Conservation (phyloP, 2,797 vertebrate species). For the Numenius phaeopus region DNA sequence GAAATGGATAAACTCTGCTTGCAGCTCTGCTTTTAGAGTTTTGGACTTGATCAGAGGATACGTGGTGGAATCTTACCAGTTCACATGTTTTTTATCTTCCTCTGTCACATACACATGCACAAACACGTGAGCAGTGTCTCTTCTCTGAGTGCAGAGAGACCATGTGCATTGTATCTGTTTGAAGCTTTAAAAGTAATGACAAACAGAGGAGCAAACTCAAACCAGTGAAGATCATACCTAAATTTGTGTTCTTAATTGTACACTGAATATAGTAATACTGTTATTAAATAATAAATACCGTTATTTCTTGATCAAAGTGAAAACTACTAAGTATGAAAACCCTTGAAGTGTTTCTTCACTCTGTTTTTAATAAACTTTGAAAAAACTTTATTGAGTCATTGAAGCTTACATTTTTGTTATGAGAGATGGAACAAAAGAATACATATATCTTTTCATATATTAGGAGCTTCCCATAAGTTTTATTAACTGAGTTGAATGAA, state of each 20-base stretch:
- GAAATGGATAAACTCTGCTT: neutral
- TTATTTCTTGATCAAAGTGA: neutral
- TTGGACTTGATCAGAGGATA: neutral
- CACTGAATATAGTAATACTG: neutral
- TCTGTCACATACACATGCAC: rapidly evolving
- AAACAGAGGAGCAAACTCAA: neutral
- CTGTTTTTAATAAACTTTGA: neutral
- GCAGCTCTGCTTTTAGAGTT: neutral
- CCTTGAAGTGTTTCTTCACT: neutral
- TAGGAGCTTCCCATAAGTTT: neutral
- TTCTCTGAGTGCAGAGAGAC: neutral
- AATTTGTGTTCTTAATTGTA: neutral
- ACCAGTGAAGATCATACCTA: neutral
- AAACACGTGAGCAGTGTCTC: neutral
- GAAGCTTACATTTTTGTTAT: neutral
- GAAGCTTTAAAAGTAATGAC: neutral
- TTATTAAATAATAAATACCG: neutral
- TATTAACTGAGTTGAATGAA: neutral
- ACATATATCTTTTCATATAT: neutral
- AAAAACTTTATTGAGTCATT: neutral
- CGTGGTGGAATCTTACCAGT: rapidly evolving
- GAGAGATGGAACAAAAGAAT: neutral
- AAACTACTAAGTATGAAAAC: neutral
- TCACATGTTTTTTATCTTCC: neutral
- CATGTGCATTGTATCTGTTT: neutral